Base-by-base conservation (phyloP, 2,888 invertebrate genomes). In the Drosophila niveifrons region DNA sequence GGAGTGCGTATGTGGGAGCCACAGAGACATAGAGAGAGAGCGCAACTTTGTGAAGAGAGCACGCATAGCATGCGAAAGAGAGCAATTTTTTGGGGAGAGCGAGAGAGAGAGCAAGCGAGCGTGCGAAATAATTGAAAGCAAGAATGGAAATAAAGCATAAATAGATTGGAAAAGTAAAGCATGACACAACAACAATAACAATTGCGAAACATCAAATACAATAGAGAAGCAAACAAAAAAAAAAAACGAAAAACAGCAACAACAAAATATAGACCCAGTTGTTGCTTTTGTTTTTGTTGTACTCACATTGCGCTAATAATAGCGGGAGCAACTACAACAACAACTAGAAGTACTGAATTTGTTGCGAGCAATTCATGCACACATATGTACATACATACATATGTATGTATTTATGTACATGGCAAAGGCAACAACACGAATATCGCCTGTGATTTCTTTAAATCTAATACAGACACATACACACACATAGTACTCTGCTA, bases 241-340 rank as follows among this genome's bases (percentile, higher is more conserved):
- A 23, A 57, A 44, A 18, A 23, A 6, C 6, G 23, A 23, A 23
- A 23, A 23, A 23, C 23, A 23, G 23, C 23, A 23, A 23, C 23
- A 23, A 39, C 51, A 17, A 46, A 44, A 23, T 53, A 41, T 43
- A 8, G 48, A 23, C 13, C 34, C 17, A 57, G 39, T 48, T 67
- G 50, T 55, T 61, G 31, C 29, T 55, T 13, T 43, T 61, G 43
- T 48, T 59, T 18, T 52, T 52, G 28, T 66, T 66, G 75, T 67
- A 81, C 75, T 64, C 78, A 63, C 88, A 82, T 82, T 82, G 82
- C 87, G 77, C 82, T 82, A 82, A 82, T 82, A 86, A 82, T 82
- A 82, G 82, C 86, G 71, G 73, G 52, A 65, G 65, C 86, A 70
- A 66, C 82, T 65, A 56, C 69, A 65, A 55, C 71, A 73, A 15